Base-by-base conservation (phyloP, 1,140 invertebrate species). In the Maconellicoccus hirsutus region DNA sequence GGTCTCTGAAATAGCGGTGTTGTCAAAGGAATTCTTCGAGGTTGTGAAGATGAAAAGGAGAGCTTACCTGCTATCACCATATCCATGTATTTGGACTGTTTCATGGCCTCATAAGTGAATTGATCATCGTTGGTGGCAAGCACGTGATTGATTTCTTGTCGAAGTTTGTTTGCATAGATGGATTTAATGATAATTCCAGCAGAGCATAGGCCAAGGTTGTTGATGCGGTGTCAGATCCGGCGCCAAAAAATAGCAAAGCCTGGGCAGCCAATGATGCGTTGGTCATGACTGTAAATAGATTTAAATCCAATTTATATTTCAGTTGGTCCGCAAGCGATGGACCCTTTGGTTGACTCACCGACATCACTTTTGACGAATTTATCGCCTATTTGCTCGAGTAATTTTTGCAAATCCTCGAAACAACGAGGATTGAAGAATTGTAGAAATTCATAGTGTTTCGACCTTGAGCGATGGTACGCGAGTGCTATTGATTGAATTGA, bases 101-200 rank as follows among this genome's bases (percentile, higher is more conserved):
- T 59, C n/a, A 72, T 25, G 19, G 52, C 38, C 16, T 72, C 71
- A 25, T 29, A 52, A 23, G 38, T n/a, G n/a, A 70, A n/a, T 22
- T 26, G 1, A 22, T 38, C 59, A 70, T 72, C 52, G 39, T 59
- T 0, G 25, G 33, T 52, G 16, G 22, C 8, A 16, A 25, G 23
- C 1, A 85, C 80, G 1, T 77, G 73, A 3, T 80, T 75, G 0
- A 92, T 81, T 77, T 91, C 88, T 1, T 82, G 74, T 10, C 84
- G 78, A 0, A 87, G 74, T 73, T 79, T 83, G 0, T 83, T 74
- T 91, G 89, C 22, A 87, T 78, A n/a, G 86, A 79, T 38, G 83
- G 84, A 76, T 89, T 80, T 1, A 77, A 74, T 0, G 87, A 86
- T 19, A 92, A 76, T 71, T 84, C 80, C 73, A 86, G 87, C 0